Evolutionary conservation across 2,113 vertebrate species (phyloP), one percentile per base, ranked within the genome.

Genomic region (Thalassoma bifasciatum): DNA sequence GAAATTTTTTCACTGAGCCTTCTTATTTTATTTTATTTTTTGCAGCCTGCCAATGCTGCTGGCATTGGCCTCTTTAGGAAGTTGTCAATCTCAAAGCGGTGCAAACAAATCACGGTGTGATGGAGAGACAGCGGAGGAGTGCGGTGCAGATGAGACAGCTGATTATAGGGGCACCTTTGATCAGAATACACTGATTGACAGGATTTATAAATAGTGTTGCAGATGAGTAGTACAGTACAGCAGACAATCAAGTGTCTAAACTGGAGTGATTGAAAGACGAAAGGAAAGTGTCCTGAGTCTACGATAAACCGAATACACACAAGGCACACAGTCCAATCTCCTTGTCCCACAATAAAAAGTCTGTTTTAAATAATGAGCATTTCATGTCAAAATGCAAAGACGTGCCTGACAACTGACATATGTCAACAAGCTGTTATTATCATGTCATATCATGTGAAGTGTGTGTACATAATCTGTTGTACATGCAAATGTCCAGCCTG

Each of bases 81-180:
- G 68, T 58, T 78, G 82, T 89, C 79, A 72, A 64, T 79, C 36
- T 80, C 59, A 49, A 65, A 83, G 36, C 30, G 22, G 72, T 62
- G 50, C 19, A 23, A 84, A 66, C 49, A 82, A 85, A 76, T 85
- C 65, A 56, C 66, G 40, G 57, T 71, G 47, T 68, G 75, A 68
- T 47, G 69, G 44, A 70, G 77, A 86, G 72, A 74, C 66, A 42
- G 65, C 59, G 5, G 57, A 81, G 75, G 50, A 79, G 38, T 54
- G 70, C 77, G 72, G 50, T 67, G 49, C 40, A 72, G 81, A 83
- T 79, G 57, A 83, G 56, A 75, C 34, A 46, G 71, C 46, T 80
- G 76, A 77, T 82, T 85, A 78, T 62, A 73, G n/a, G 34, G 74
- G 38, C 40, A 72, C 66, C 62, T 86, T 63, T 78, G 75, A 86